phyloP scores from a whole-genome alignment of 2,113 vertebrate genomes.

The Dolichallabes microphthalmus region DNA sequence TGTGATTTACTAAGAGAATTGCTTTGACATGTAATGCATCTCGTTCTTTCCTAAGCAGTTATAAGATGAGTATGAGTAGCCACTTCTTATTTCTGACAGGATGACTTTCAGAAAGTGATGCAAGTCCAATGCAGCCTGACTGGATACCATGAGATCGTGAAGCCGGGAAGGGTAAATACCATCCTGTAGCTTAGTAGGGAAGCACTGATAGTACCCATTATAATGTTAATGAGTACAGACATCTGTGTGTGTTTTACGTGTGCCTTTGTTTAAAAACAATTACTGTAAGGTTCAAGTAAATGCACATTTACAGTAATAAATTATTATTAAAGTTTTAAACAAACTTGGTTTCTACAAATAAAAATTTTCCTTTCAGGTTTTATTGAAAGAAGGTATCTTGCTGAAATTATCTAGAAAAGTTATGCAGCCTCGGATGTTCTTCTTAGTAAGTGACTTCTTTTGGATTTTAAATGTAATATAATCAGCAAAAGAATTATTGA shows the following conservation, averaged over 20 bases:
- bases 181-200: background rate
- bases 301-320: background rate
- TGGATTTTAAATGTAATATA: background rate
- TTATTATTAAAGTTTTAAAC: background rate
- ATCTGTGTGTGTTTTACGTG: background rate
- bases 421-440: conserved; percentile 97
- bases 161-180: conserved; percentile 85
- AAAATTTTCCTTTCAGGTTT: conserved; percentile 75
- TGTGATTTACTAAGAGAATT: background rate
- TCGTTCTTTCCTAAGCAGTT: background rate
- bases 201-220: background rate
- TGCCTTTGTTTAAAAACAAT: background rate
- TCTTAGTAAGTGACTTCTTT: conserved; percentile 81
- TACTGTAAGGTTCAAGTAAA: background rate
- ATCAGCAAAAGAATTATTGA: background rate
- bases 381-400: conserved; percentile 93
- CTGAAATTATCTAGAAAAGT: conserved; percentile 97
- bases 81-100: conserved; percentile 68
- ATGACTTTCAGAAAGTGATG: conserved; percentile 98
- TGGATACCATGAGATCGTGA: conserved; percentile 93
- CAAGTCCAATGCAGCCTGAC: conserved; percentile 94
- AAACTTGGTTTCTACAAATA: background rate
- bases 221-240: background rate
- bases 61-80: background rate
- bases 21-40: background rate